Percentiles rank a stretch among this genome's conserved stretches.
Evolutionary conservation across 1,140 invertebrate genomes (phyloP).

Genomic region (Dendroctonus valens): DNA sequence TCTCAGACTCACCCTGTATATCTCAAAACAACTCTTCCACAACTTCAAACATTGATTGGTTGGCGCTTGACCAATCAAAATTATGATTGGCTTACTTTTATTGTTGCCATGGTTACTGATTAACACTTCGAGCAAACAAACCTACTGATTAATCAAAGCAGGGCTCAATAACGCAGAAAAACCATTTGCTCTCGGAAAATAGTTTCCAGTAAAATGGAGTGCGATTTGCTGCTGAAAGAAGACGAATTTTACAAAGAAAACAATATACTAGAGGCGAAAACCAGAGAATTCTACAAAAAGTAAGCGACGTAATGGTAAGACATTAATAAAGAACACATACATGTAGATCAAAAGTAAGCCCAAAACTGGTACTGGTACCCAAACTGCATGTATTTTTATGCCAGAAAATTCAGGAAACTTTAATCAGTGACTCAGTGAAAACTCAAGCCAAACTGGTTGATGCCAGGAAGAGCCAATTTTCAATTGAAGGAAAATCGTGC

Average conservation of each 20-base stretch:
- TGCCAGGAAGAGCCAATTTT: background rate
- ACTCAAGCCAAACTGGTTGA: constrained; percentile 4
- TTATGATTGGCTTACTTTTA: no score
- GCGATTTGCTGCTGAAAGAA: constrained; percentile 52
- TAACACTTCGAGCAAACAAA: no score
- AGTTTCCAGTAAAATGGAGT: constrained; percentile 42
- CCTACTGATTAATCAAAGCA: no score
- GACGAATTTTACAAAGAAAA: constrained; percentile 55
- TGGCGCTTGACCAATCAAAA: no score
- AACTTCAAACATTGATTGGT: no score
- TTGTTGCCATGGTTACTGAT: no score
- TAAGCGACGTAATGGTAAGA: constrained; percentile 21
- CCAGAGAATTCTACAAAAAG: constrained; percentile 45
- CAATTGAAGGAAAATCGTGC: background rate
- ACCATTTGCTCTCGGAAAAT: no score
- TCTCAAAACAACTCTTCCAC: no score
- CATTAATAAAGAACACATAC: no score
- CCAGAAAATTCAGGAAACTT: constrained; percentile 42
- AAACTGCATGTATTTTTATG: constrained; percentile 7
- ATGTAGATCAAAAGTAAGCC: constrained; percentile 54
- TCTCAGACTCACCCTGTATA: no score
- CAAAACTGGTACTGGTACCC: constrained; percentile 49
- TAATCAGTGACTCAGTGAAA: constrained; percentile 34
- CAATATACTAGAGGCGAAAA: constrained; percentile 53
- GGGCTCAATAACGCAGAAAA: no score